Percentiles rank a stretch among this genome's conserved stretches.
Conservation (phyloP, 2,113 vertebrate species). For the Esox niger region DNA sequence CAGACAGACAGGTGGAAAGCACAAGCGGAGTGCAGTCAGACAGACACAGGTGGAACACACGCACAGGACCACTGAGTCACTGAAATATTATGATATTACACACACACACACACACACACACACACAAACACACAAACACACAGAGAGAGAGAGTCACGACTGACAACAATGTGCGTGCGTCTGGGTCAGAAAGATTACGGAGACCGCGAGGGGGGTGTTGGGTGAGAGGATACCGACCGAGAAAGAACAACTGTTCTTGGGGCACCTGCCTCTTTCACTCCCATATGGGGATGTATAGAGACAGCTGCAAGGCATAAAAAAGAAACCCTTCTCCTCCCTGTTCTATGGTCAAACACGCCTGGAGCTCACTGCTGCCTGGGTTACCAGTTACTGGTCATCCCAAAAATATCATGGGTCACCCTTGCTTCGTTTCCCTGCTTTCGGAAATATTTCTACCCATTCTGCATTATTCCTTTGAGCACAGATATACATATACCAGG, state of each 20-base stretch:
- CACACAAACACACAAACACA: slow-evolving; percentile 52
- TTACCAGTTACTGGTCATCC: background rate
- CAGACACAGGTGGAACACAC: background rate
- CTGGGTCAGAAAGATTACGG: slow-evolving; percentile 50
- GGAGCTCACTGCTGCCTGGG: no score
- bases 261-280: slow-evolving; percentile 68
- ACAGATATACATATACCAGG: background rate
- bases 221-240: slow-evolving; percentile 28
- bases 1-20: no score
- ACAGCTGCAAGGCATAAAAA: slow-evolving; percentile 67
- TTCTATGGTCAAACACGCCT: background rate
- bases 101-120: slow-evolving; percentile 49
- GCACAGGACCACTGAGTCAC: background rate
- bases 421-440: no score
- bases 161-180: slow-evolving; percentile 38
- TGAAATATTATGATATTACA: slow-evolving; percentile 40
- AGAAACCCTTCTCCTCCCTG: slow-evolving; percentile 32
- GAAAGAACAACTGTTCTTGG: slow-evolving; percentile 59
- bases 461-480: no score
- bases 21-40: no score
- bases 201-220: slow-evolving; percentile 60
- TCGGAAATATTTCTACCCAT: no score
- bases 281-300: slow-evolving; percentile 41
- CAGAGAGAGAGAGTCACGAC: slow-evolving; percentile 8
- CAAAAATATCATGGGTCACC: background rate